Conservation (phyloP, 2,888 invertebrate genomes). For the Epirrhoe alternata region DNA sequence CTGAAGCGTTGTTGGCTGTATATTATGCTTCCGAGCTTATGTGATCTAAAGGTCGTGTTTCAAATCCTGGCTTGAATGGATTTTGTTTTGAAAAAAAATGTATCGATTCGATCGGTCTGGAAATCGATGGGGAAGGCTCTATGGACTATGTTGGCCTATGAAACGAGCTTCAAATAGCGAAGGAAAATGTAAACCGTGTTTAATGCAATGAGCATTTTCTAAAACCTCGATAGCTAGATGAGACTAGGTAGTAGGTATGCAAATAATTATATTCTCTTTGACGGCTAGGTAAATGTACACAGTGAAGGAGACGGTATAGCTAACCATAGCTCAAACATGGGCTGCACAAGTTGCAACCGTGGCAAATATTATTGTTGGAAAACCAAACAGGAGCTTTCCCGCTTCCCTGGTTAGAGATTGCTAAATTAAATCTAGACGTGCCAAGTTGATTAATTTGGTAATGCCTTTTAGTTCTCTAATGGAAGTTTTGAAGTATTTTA, state of each 20-base stretch:
- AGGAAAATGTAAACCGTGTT: too few species aligned
- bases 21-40: too few species aligned
- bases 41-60: too few species aligned
- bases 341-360: conserved; percentile 54
- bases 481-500: background rate
- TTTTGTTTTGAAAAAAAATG: too few species aligned
- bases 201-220: too few species aligned
- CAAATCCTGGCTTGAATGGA: too few species aligned
- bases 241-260: background rate
- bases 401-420: conserved; percentile 48
- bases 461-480: conserved; percentile 8
- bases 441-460: conserved; percentile 42
- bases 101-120: too few species aligned
- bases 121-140: too few species aligned
- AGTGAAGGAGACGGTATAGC: conserved; percentile 21
- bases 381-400: conserved; percentile 56
- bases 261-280: conserved; percentile 3
- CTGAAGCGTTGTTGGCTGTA: background rate
- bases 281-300: conserved; percentile 3
- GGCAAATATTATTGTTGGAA: conserved; percentile 66
- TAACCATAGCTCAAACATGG: conserved; percentile 29
- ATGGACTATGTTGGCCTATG: too few species aligned
- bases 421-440: conserved; percentile 52
- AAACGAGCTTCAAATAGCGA: too few species aligned
- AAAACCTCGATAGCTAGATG: background rate